phyloP scores from a whole-genome alignment of 2,113 vertebrate species.

The Muscicapa adusta region DNA sequence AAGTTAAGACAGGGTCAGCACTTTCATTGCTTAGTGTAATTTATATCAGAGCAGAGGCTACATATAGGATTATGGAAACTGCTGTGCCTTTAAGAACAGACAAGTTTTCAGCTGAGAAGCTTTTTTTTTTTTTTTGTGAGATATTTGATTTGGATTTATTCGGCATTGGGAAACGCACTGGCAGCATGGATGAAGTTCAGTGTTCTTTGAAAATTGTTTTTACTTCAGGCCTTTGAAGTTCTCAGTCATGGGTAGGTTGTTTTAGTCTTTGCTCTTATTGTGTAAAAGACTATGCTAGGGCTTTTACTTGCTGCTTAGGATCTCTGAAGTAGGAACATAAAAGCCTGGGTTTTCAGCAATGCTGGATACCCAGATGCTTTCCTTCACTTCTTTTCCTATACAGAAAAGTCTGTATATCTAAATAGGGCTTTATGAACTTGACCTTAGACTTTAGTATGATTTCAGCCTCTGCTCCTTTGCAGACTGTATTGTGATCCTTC shows the following conservation, averaged over 20 bases:
- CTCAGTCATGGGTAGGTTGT: background rate
- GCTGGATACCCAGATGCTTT: background rate
- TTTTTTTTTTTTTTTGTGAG: background rate
- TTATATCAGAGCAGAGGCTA: background rate
- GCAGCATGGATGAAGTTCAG: background rate
- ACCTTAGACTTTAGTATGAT: background rate
- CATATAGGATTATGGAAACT: background rate
- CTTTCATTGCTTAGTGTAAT: conserved; percentile 14
- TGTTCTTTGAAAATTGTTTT: conserved; percentile 42
- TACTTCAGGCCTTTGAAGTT: conserved; percentile 15
- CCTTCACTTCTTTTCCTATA: background rate
- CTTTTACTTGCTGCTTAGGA: background rate
- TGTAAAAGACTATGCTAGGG: background rate
- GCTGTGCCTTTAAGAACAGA: background rate
- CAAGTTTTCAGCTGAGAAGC: background rate
- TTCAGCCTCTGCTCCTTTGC: background rate
- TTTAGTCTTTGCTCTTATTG: conserved; percentile 19
- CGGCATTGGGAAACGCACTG: background rate
- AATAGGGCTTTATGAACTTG: background rate
- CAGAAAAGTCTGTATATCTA: background rate
- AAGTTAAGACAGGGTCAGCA: background rate
- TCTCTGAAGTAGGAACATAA: conserved; percentile 1
- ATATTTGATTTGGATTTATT: background rate
- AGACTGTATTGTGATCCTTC: background rate
- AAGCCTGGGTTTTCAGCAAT: background rate